These are phyloP conservation scores for Forficula auricularia DNA, from an alignment of 1,140 invertebrate genomes.

Conservation along the genomic window DNA sequence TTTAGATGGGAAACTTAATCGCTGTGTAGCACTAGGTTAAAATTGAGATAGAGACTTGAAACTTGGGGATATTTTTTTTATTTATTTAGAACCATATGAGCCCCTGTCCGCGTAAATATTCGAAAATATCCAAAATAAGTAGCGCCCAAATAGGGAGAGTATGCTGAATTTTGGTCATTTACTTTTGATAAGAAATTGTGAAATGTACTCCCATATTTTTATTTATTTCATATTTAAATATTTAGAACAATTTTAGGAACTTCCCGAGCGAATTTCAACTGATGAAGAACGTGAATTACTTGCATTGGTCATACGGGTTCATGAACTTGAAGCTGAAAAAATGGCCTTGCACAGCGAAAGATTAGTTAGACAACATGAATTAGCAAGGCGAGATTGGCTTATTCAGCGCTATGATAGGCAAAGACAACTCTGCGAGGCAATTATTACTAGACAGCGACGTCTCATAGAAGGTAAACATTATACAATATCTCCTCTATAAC, in stretches of 20 bases:
- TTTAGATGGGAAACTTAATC: too few species aligned
- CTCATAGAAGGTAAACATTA: constrained; percentile 58
- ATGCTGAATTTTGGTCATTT: too few species aligned
- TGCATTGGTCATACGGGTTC: constrained; percentile 64
- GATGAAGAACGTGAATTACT: constrained; percentile 75
- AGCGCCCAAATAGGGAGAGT: too few species aligned
- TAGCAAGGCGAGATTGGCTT: constrained; percentile 63
- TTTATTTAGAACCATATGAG: too few species aligned
- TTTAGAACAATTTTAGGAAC: constrained; percentile 55
- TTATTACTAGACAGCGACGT: constrained; percentile 68
- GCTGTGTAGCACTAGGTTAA: too few species aligned
- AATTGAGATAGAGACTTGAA: too few species aligned
- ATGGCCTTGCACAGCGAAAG: constrained; percentile 74
- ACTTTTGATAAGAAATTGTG: too few species aligned
- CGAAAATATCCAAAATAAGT: too few species aligned
- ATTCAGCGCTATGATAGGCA: constrained; percentile 70
- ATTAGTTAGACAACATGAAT: constrained; percentile 65
- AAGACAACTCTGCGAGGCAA: constrained; percentile 71
- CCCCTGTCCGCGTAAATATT: too few species aligned
- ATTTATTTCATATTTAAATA: background rate
- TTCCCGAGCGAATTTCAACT: constrained; percentile 62
- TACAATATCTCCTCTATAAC: constrained; percentile 6
- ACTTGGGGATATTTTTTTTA: too few species aligned
- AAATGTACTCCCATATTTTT: background rate
- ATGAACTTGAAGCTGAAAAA: constrained; percentile 82